Base-by-base conservation (phyloP, 2,888 invertebrate genomes). In the Folsomia manolachei region DNA sequence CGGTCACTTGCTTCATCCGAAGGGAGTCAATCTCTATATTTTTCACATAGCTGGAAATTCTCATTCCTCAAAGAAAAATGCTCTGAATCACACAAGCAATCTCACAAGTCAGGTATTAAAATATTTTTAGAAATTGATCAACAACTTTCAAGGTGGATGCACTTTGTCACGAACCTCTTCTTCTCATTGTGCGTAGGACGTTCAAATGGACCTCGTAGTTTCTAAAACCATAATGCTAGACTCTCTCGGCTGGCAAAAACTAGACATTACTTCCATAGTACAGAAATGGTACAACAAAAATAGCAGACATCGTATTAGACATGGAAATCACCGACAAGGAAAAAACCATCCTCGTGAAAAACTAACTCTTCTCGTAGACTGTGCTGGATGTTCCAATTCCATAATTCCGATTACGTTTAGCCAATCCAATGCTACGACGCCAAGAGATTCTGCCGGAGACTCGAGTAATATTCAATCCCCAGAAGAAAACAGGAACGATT, bases 191-290 rank as follows among this genome's bases (percentile, higher is more conserved):
- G 51, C 75, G 63, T 76, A 81, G 79, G 78, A 80, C 27, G 78
- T 80, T 51, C 84, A 87, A 69, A 87, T 89, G 69, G 86, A 87
- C 82, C 83, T 90, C 83, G 84, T 87, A 79, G 85, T 87, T 60
- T 87, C 88, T 9, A 84, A 86, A 73, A 82, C 85, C 66, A 86
- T 90, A 80, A 87, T 90, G 82, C 87, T 89, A 71, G 86, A 88
- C 65, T 86, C 88, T 76, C 87, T 90, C 78, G 94, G 92, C 65
- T 95, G 95, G 95, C 91, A 92, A 84, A 91, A 92, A 81, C 87
- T 95, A 81, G 93, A 95, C 85, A 87, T 95, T 81, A 92, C 93
- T 76, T 11, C 61, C 9, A 51, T 24, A 9, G 63, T 92, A 73
- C 88, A 89, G 79, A 87, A 88, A 79, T 94, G 94, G 94, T 89